Percentiles rank a stretch among this genome's conserved stretches.
Evolutionary conservation across 2,888 invertebrate species (phyloP).

Genomic region (Ctena decussata): DNA sequence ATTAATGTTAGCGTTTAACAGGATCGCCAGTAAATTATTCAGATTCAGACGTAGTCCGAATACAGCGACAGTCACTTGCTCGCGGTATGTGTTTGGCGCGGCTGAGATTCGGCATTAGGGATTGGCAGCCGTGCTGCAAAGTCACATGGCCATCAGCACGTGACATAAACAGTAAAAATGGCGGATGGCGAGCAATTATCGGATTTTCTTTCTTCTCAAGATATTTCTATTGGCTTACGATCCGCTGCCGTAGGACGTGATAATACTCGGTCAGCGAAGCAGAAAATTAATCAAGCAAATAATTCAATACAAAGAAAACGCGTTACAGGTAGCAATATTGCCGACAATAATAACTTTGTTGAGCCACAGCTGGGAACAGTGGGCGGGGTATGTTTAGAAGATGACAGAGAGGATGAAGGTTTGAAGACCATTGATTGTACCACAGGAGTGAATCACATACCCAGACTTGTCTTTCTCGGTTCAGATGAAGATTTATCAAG

Average conservation of each 20-base stretch:
- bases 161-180: slow-evolving; percentile 26
- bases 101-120: no score
- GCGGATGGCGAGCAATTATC: slow-evolving; percentile 27
- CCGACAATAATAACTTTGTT: background rate
- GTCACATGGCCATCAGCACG: background rate
- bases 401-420: slow-evolving; percentile 39
- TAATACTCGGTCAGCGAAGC: background rate
- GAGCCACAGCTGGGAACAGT: background rate
- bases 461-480: slow-evolving; percentile 49
- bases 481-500: slow-evolving; percentile 43
- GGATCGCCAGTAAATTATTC: no score
- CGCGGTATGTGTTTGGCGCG: no score
- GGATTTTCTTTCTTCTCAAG: slow-evolving; percentile 2
- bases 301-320: background rate
- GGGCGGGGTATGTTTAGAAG: slow-evolving; percentile 2
- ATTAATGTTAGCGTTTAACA: no score
- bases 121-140: no score
- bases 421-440: background rate
- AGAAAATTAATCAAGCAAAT: background rate
- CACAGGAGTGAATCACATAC: slow-evolving; percentile 5
- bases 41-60: no score
- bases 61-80: no score
- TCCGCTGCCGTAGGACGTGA: background rate
- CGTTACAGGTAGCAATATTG: background rate
- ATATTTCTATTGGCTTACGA: slow-evolving; percentile 26